These are phyloP conservation scores for Rhynchophorus ferrugineus DNA, from an alignment of 1,140 invertebrate species.

Conservation along the genomic window DNA sequence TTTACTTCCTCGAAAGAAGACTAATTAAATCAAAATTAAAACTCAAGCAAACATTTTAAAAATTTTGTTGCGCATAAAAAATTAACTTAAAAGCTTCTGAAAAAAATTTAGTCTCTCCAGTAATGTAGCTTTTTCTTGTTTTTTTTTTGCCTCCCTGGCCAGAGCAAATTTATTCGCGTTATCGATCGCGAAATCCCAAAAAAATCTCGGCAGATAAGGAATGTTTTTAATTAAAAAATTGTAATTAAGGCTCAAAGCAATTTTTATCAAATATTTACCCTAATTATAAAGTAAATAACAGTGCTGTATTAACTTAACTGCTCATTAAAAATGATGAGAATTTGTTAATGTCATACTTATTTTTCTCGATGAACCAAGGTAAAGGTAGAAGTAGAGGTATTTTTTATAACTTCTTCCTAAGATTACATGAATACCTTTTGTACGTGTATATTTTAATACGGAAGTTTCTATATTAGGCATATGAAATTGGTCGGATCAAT, in stretches of 20 bases:
- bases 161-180: slow-evolving; percentile 13
- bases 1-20: not conserved
- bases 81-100: not conserved
- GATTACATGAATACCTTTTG: too few species aligned
- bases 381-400: not conserved
- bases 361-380: slow-evolving; percentile 3
- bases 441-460: too few species aligned
- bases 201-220: slow-evolving; percentile 9
- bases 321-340: slow-evolving; percentile 17
- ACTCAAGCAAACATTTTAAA: slow-evolving; percentile 6
- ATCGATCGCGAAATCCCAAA: slow-evolving; percentile 11
- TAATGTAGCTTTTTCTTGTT: slow-evolving; percentile 8
- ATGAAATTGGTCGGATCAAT: too few species aligned
- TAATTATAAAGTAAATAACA: slow-evolving; percentile 19
- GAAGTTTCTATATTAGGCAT: too few species aligned
- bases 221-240: slow-evolving; percentile 23
- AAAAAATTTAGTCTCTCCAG: slow-evolving; percentile 1
- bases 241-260: slow-evolving; percentile 20
- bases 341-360: slow-evolving; percentile 10
- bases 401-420: not conserved
- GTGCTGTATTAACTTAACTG: slow-evolving; percentile 11
- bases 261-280: slow-evolving; percentile 23
- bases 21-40: slow-evolving; percentile 10
- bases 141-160: too few species aligned
- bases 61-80: slow-evolving; percentile 5